Evolutionary conservation across 2,113 vertebrate species (phyloP).

Genomic region (Psilopsiagon aurifrons): DNA sequence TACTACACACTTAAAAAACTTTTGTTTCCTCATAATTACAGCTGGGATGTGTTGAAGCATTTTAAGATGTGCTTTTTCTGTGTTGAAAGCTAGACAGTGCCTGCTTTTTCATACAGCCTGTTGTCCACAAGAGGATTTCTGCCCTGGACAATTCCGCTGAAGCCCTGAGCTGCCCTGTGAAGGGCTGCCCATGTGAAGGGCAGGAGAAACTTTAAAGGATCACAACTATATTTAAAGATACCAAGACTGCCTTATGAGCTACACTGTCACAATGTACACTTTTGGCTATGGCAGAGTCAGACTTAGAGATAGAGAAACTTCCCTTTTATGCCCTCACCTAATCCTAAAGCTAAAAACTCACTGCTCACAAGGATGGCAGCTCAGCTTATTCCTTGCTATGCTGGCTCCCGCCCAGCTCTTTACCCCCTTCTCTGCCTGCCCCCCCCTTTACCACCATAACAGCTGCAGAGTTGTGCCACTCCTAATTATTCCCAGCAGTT

Average conservation of each 20-base stretch:
- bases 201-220: background rate
- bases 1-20: background rate
- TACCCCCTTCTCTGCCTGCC: background rate
- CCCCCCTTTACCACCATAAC: background rate
- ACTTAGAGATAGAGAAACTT: background rate
- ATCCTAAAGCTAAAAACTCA: background rate
- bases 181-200: background rate
- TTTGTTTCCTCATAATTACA: background rate
- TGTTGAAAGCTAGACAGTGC: background rate
- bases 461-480: slow-evolving; percentile 66
- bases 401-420: slow-evolving; percentile 17
- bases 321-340: background rate
- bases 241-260: background rate
- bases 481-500: slow-evolving; percentile 52
- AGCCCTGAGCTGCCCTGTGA: background rate
- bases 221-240: background rate
- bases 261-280: background rate
- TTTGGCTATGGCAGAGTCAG: background rate
- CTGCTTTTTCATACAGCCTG: background rate
- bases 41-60: background rate
- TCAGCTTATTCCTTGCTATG: slow-evolving; percentile 37
- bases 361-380: slow-evolving; percentile 27
- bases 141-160: background rate
- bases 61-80: background rate
- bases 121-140: background rate